Percentiles rank a stretch among this genome's conserved stretches.
phyloP scores from a whole-genome alignment of 2,888 invertebrate species.

The Odontothrips loti region DNA sequence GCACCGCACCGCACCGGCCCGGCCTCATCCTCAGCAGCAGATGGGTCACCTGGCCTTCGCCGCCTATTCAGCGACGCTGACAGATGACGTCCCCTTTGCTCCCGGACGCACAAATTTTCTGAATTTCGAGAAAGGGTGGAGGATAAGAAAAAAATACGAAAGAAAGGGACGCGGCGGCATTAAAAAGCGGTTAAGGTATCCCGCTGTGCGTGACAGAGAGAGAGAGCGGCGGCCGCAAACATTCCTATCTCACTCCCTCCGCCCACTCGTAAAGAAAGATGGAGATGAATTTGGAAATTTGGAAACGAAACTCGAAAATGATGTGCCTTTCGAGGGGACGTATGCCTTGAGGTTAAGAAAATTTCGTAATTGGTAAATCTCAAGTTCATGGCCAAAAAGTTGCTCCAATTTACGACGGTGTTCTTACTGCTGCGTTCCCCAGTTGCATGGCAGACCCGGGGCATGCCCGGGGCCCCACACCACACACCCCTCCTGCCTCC shows the following conservation, averaged over 20 bases:
- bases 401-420: too few relatives aligned
- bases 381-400: too few relatives aligned
- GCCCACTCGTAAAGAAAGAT: neutral
- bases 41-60: neutral
- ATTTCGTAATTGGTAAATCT: too few relatives aligned
- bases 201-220: neutral
- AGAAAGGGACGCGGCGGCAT: neutral
- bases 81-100: neutral
- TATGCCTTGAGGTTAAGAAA: too few relatives aligned
- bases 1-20: neutral
- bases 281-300: too few relatives aligned
- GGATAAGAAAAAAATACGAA: neutral
- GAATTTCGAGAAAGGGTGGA: slow-evolving; percentile 20
- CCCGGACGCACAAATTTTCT: slow-evolving; percentile 22
- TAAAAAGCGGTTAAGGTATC: neutral
- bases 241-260: neutral
- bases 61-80: slow-evolving; percentile 21
- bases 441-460: too few relatives aligned
- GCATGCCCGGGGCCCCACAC: too few relatives aligned
- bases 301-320: too few relatives aligned
- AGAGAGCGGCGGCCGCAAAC: neutral
- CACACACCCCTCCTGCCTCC: neutral
- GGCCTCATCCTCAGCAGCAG: neutral
- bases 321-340: too few relatives aligned
- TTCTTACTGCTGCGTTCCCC: too few relatives aligned